phyloP scores from a whole-genome alignment of 2,888 invertebrate genomes.

The Halictus quadricinctus region DNA sequence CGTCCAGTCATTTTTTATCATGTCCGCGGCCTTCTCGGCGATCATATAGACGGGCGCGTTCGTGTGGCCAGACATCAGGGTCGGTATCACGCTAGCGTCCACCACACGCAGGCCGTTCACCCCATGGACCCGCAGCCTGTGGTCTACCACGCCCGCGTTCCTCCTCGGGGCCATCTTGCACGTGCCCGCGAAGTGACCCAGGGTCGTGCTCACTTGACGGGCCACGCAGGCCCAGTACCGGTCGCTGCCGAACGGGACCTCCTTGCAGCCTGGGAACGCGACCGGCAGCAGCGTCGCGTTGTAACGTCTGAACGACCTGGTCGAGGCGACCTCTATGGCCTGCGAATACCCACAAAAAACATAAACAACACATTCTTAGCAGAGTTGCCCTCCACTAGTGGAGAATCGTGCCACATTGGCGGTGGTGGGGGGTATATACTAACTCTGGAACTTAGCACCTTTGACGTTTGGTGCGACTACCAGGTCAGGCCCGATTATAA shows the following conservation, averaged over 20 bases:
- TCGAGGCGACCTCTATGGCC: slow-evolving; percentile 85
- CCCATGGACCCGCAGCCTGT: slow-evolving; percentile 83
- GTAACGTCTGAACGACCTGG: slow-evolving; percentile 84
- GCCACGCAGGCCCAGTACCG: slow-evolving; percentile 90
- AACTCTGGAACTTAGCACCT: too few relatives aligned
- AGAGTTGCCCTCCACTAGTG: neutral
- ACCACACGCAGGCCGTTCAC: slow-evolving; percentile 84
- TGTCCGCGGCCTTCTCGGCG: slow-evolving; percentile 85
- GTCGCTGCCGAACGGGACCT: slow-evolving; percentile 85
- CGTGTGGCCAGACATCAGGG: slow-evolving; percentile 84
- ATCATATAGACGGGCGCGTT: slow-evolving; percentile 85
- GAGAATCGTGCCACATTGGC: neutral
- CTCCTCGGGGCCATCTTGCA: slow-evolving; percentile 83
- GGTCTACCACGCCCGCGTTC: slow-evolving; percentile 83
- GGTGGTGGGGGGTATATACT: too few relatives aligned
- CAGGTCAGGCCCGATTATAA: too few relatives aligned
- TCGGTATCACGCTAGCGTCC: slow-evolving; percentile 85
- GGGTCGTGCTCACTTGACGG: slow-evolving; percentile 87
- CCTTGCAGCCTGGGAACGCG: slow-evolving; percentile 88
- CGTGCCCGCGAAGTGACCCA: slow-evolving; percentile 85
- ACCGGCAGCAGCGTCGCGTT: slow-evolving; percentile 84
- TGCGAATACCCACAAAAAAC: slow-evolving; percentile 68
- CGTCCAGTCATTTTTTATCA: slow-evolving; percentile 82
- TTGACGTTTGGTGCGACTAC: too few relatives aligned
- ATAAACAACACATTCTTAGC: neutral